Evolutionary conservation across 2,888 invertebrate genomes (phyloP), one percentile per base, ranked within the genome.

Genomic region (Drosophila acutilabella): DNA sequence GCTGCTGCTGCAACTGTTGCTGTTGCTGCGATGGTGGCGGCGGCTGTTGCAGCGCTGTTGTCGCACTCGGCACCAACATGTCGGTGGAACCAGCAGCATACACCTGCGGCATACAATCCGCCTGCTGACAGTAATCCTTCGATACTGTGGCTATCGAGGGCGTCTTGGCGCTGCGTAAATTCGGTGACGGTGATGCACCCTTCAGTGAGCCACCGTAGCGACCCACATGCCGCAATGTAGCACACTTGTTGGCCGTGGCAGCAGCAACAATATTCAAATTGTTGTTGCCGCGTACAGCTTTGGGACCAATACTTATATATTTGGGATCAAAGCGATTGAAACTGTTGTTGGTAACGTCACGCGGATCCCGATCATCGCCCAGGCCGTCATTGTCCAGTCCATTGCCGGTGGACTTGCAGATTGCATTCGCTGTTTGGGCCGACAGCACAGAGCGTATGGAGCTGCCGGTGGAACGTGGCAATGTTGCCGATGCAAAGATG

Each of bases 271-370:
- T 89, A 64, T 90, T 92, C 10, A 92, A 69, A 81, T 91, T 91
- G 70, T 91, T 92, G 66, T 82, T 91, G 71, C 92, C 91, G 7
- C 92, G 89, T 40, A 92, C 90, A 38, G 92, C 91, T 78, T 93
- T 93, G 42, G 93, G 93, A 0, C 93, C 93, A 59, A 93, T 93
- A 75, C 93, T 93, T 2, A 93, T 92, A 67, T 93, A 93, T 75
- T 93, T 93, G 59, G 93, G 93, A 88, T 93, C 93, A 66, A 93
- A 93, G 53, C 93, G 91, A 84, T 93, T 93, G 80, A 93, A 93
- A 71, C 92, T 92, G 67, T 90, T 92, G 73, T 91, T 90, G 71
- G 91, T 90, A 36, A 93, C 92, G 65, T 93, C 92, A 6, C 93
- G 90, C 6, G 93, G 93, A 86, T 93, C 93, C 30, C 92, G 91